phyloP scores from a whole-genome alignment of 1,140 invertebrate species.

The Drosophila sulfurigaster region DNA sequence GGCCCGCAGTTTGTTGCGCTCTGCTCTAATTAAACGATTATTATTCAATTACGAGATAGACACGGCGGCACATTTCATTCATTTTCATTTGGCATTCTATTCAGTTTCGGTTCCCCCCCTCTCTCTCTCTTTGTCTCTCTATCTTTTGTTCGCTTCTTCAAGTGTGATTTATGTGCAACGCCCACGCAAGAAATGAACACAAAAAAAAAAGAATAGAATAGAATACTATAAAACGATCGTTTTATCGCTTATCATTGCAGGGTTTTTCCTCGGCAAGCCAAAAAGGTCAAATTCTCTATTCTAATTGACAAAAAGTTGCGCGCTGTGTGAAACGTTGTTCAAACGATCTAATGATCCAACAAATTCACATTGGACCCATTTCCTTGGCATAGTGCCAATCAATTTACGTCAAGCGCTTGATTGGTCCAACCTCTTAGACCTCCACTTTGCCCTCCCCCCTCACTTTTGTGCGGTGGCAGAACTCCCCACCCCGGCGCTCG shows the following conservation, averaged over 20 bases:
- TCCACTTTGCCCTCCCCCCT: background rate
- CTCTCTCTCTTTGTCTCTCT: slow-evolving; percentile 1
- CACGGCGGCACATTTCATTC: slow-evolving; percentile 46
- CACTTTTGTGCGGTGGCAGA: background rate
- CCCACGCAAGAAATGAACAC: slow-evolving; percentile 60
- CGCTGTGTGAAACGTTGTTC: slow-evolving; percentile 25
- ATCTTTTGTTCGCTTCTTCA: slow-evolving; percentile 5
- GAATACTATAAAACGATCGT: slow-evolving; percentile 27
- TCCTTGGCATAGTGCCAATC: slow-evolving; percentile 66
- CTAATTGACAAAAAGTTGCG: slow-evolving; percentile 64
- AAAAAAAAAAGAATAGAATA: background rate
- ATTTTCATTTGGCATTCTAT: slow-evolving; percentile 25
- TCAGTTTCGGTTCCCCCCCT: background rate
- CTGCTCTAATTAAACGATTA: slow-evolving; percentile 68
- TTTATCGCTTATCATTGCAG: background rate
- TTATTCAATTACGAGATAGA: slow-evolving; percentile 54
- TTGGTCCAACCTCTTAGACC: slow-evolving; percentile 57
- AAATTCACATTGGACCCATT: slow-evolving; percentile 58
- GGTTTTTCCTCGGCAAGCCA: slow-evolving; percentile 5
- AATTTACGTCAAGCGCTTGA: slow-evolving; percentile 61
- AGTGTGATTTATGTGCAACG: slow-evolving; percentile 76
- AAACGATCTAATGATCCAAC: slow-evolving; percentile 24
- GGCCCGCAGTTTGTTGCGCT: slow-evolving; percentile 25
- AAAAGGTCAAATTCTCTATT: slow-evolving; percentile 74
- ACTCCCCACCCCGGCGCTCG: slow-evolving; percentile 31